Conservation (phyloP, 2,888 invertebrate genomes). For the Eulithis prunata region DNA sequence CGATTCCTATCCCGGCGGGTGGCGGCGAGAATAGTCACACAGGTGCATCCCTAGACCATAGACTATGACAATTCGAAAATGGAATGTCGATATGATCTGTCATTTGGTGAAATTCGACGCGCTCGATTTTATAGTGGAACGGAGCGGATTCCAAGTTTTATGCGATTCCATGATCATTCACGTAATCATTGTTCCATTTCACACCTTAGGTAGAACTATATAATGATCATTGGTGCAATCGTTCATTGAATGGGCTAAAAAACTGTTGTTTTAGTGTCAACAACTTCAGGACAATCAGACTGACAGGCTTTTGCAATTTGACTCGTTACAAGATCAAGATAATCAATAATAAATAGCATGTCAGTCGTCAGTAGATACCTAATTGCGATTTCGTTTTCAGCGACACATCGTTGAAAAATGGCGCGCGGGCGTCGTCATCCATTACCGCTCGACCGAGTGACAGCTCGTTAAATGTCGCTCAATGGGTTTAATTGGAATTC, state of each 20-base stretch:
- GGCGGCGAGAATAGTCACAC: slow-evolving; percentile 51
- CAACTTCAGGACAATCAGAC: slow-evolving; percentile 1
- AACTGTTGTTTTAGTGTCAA: slow-evolving; percentile 2
- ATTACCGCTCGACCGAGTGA: slow-evolving; percentile 53
- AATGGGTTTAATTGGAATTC: slow-evolving; percentile 41
- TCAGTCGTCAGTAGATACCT: slow-evolving; percentile 29
- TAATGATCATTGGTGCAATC: slow-evolving; percentile 18
- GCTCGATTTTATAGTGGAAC: slow-evolving; percentile 48
- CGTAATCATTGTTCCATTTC: slow-evolving; percentile 26
- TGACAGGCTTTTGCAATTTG: not conserved
- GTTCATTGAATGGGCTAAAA: slow-evolving; percentile 3
- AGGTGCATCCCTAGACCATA: slow-evolving; percentile 54
- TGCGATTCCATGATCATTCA: slow-evolving; percentile 27
- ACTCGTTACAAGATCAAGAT: slow-evolving; percentile 17
- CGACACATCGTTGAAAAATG: slow-evolving; percentile 51
- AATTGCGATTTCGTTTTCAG: slow-evolving; percentile 49
- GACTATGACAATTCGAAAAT: slow-evolving; percentile 57
- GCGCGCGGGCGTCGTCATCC: slow-evolving; percentile 48
- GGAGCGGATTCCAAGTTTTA: slow-evolving; percentile 31
- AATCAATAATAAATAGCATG: slow-evolving; percentile 38
- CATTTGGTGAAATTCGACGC: slow-evolving; percentile 65
- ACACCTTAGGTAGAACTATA: too few species aligned
- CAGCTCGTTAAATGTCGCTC: slow-evolving; percentile 53
- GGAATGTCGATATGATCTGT: slow-evolving; percentile 62
- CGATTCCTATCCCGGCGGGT: slow-evolving; percentile 62